Conservation (phyloP, 2,888 invertebrate species). For the Latrodectus hesperus region DNA sequence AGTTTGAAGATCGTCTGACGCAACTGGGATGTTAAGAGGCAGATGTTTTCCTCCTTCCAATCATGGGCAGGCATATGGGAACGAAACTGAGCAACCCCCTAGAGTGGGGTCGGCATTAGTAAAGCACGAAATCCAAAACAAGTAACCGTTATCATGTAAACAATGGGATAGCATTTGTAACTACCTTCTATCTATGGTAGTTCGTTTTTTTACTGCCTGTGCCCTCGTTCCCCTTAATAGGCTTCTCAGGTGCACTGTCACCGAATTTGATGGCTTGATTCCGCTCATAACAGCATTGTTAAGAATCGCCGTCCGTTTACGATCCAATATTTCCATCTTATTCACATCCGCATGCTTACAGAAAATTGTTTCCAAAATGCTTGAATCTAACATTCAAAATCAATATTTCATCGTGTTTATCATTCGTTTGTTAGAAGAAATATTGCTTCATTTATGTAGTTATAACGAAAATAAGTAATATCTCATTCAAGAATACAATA, state of each 20-base stretch:
- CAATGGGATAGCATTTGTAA: slow-evolving; percentile 43
- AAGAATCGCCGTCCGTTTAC: slow-evolving; percentile 2
- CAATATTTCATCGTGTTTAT: too few species aligned
- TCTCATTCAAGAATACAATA: too few species aligned
- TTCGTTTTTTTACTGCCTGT: background rate
- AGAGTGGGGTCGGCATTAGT: slow-evolving; percentile 20
- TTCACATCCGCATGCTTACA: too few species aligned
- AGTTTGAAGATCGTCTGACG: slow-evolving; percentile 38
- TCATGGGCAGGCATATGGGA: slow-evolving; percentile 29
- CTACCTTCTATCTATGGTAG: slow-evolving; percentile 25
- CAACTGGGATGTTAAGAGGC: slow-evolving; percentile 22
- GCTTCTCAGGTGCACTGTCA: background rate
- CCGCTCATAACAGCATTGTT: background rate
- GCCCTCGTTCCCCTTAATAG: background rate
- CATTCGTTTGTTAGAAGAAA: too few species aligned
- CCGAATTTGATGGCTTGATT: slow-evolving; percentile 34
- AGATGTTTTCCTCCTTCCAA: slow-evolving; percentile 43
- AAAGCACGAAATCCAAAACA: slow-evolving; percentile 47
- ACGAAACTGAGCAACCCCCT: background rate
- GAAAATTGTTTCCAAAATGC: too few species aligned
- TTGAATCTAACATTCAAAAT: too few species aligned
- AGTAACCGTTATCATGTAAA: slow-evolving; percentile 56
- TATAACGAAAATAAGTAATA: too few species aligned
- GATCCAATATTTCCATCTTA: background rate
- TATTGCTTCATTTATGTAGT: too few species aligned